Base-by-base conservation (phyloP, 2,888 invertebrate species). In the Xestia c-nigrum region DNA sequence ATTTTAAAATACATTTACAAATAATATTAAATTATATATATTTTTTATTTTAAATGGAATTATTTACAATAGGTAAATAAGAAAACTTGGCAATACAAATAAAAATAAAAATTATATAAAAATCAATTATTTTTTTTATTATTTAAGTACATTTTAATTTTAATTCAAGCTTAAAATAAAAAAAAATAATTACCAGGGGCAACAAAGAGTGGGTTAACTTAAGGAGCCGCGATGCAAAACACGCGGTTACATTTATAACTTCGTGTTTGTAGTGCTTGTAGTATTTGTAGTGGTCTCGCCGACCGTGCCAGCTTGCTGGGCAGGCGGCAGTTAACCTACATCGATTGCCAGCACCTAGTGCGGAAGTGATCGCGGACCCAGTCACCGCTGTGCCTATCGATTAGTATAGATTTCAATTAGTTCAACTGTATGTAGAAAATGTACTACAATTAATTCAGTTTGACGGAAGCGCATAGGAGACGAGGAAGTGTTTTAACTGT, bases 311-410 rank as follows among this genome's bases (percentile, higher is more conserved):
- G 91, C 82, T 86, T 87, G 87, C 84, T 80, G 78, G 79, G 89
- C 91, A 79, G 61, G 16, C 61, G 80, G 72, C 63, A 90, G 92
- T 94, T 94, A 94, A 94, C 94, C 95, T 90, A 94, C 85, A 91
- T 94, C 85, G 85, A 85, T 76, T 92, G 93, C 90, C 94, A 93
- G 89, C 92, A 89, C 85, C 90, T 89, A 87, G 87, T 86, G 89
- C 93, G 93, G 94, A 94, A 94, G 91, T 84, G 86, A 90, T 87
- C 89, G 88, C 87, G 85, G 61, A 73, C 71, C 72, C 70, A 79
- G 52, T 74, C 88, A 88, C 87, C 83, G 83, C 81, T 83, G 79
- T 82, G 83, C 83, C 83, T 86, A 84, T 84, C 85, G 86, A 88
- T 87, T 80, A 82, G 68, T 76, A 79, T 50, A 76, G 46, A 85